These are phyloP conservation scores for Siphamia tubifer DNA, from an alignment of 2,113 vertebrate species.

Conservation along the genomic window DNA sequence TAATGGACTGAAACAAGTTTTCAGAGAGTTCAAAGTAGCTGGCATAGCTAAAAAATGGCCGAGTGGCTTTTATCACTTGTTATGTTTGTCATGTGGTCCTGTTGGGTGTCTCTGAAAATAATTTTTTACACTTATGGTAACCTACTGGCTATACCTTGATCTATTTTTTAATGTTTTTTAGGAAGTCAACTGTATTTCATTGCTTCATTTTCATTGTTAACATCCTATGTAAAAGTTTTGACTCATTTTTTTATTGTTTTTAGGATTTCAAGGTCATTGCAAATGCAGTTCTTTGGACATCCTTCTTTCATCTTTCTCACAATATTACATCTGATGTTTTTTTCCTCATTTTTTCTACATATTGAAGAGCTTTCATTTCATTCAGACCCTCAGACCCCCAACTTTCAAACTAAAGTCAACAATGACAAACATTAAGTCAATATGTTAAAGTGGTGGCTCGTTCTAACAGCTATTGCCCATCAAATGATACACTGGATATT, in stretches of 20 bases:
- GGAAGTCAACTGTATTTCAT: not conserved
- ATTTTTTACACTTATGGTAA: conserved; percentile 38
- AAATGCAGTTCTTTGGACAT: not conserved
- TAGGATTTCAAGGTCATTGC: too few species aligned
- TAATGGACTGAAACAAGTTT: conserved; percentile 73
- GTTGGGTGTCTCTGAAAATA: conserved; percentile 50
- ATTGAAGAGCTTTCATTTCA: not conserved
- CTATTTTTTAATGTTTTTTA: not conserved
- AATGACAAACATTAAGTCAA: not conserved
- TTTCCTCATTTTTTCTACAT: not conserved
- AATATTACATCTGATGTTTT: not conserved
- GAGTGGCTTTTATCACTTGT: conserved; percentile 60
- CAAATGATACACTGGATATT: too few species aligned
- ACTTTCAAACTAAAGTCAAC: not conserved
- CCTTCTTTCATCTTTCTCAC: not conserved
- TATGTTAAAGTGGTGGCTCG: not conserved
- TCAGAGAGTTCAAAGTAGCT: conserved; percentile 66
- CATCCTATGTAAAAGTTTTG: too few species aligned
- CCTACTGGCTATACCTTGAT: not conserved
- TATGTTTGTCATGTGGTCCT: conserved; percentile 60
- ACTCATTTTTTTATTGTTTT: too few species aligned
- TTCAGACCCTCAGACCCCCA: too few species aligned
- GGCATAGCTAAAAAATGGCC: conserved; percentile 6
- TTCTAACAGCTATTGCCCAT: too few species aligned
- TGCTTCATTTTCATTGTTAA: not conserved